A percentile compares a stretch with the other conserved stretches of the same genome.
Evolutionary conservation across 2,797 vertebrate genomes (phyloP).

Genomic region (Borostomias antarcticus): DNA sequence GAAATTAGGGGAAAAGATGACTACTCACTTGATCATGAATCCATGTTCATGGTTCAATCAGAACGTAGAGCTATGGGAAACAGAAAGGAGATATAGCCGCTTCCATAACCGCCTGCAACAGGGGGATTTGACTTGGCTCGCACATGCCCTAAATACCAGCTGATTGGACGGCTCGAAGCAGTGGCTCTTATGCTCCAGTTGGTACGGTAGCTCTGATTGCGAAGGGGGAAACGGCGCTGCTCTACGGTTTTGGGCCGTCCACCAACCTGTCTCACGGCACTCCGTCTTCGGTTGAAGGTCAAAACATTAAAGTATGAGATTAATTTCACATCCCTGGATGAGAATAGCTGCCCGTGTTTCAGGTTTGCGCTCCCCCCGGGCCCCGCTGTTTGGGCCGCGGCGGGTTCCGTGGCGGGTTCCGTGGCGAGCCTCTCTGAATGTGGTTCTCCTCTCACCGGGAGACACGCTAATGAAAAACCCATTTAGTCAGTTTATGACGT

Average conservation of each 20-base stretch:
- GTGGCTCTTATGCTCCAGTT: not conserved
- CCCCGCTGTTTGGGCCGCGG: too few species aligned
- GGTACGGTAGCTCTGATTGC: too few species aligned
- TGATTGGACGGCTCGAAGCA: not conserved
- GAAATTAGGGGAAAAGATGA: too few species aligned
- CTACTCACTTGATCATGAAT: too few species aligned
- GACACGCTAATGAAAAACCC: conserved; percentile 18
- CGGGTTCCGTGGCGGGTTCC: conserved; percentile 14
- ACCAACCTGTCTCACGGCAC: not conserved
- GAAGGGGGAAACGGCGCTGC: not conserved
- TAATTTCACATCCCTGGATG: not conserved
- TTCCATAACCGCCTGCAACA: not conserved
- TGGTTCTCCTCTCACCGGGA: conserved; percentile 25
- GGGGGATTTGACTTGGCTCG: not conserved
- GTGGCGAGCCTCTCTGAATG: conserved; percentile 10
- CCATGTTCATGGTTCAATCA: not conserved
- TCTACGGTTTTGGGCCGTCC: not conserved
- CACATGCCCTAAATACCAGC: not conserved
- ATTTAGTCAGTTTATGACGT: conserved; percentile 30
- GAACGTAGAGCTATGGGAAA: too few species aligned
- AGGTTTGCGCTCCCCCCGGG: too few species aligned
- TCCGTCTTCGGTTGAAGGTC: too few species aligned
- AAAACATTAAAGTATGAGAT: too few species aligned
- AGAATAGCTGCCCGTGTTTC: conserved; percentile 18
- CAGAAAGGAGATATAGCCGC: not conserved